A percentile compares a stretch with the other conserved stretches of the same genome.
Evolutionary conservation across 2,113 vertebrate genomes (phyloP).

Genomic region (Meleagris gallopavo): DNA sequence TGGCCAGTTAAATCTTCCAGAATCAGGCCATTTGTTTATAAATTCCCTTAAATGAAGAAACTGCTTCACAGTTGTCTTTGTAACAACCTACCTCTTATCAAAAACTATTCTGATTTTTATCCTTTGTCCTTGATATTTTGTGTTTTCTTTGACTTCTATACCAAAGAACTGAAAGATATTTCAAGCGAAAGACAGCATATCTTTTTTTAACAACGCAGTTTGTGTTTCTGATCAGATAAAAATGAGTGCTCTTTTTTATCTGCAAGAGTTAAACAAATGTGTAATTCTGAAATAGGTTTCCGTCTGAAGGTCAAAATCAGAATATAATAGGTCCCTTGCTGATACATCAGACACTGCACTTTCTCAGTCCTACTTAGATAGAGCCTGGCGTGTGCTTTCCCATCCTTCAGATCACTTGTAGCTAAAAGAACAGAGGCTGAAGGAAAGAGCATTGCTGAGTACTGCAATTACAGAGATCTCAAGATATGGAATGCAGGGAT

Average conservation of each 20-base stretch:
- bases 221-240: conserved; percentile 34
- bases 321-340: background rate
- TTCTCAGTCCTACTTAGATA: background rate
- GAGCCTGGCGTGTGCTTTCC: background rate
- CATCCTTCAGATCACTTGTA: background rate
- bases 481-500: background rate
- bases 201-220: background rate
- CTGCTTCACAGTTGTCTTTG: background rate
- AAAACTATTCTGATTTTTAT: conserved; percentile 26
- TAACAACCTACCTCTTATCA: background rate
- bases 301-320: conserved; percentile 17
- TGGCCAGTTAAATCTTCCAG: background rate
- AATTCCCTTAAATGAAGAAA: background rate
- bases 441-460: background rate
- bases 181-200: background rate
- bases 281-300: background rate
- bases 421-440: background rate
- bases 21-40: background rate
- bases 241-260: background rate
- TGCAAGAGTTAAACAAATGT: background rate
- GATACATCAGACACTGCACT: background rate
- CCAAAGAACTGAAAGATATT: conserved; percentile 7
- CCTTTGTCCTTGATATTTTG: conserved; percentile 18
- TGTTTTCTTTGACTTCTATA: conserved; percentile 1
- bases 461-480: background rate